Evolutionary conservation across 2,888 invertebrate species (phyloP).

Genomic region (Furcula furcula): DNA sequence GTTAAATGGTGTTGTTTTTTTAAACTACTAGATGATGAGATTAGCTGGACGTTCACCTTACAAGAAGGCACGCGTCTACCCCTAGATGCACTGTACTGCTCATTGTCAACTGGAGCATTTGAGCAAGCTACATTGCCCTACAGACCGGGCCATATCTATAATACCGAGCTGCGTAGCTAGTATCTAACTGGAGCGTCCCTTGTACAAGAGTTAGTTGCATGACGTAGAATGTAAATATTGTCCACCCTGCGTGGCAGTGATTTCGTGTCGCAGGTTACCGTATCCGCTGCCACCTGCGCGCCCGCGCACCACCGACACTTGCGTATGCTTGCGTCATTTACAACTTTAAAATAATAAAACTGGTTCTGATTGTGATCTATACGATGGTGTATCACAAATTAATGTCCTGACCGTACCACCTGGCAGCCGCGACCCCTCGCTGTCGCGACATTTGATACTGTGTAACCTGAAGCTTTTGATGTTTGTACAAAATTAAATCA

Average conservation of each 20-base stretch:
- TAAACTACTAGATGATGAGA: too few species aligned
- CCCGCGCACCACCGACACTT: slow-evolving; percentile 64
- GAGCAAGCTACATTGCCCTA: too few species aligned
- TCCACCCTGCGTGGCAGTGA: slow-evolving; percentile 37
- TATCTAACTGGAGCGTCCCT: too few species aligned
- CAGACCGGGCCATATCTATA: too few species aligned
- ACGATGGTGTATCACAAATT: slow-evolving; percentile 73
- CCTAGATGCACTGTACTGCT: too few species aligned
- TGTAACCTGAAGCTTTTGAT: slow-evolving; percentile 47
- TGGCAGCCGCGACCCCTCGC: slow-evolving; percentile 64
- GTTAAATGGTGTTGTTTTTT: too few species aligned
- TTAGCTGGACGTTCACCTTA: too few species aligned
- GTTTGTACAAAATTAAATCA: slow-evolving; percentile 44
- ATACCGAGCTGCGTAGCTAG: too few species aligned
- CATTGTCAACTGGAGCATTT: too few species aligned
- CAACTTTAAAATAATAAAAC: slow-evolving; percentile 80
- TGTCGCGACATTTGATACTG: slow-evolving; percentile 55
- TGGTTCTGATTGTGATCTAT: slow-evolving; percentile 79
- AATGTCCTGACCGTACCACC: slow-evolving; percentile 67
- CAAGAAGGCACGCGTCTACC: too few species aligned
- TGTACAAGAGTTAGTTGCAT: too few species aligned
- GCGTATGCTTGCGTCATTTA: slow-evolving; percentile 81
- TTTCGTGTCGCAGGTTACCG: slow-evolving; percentile 50
- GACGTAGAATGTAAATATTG: slow-evolving; percentile 14
- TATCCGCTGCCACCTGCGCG: slow-evolving; percentile 70